Base-by-base conservation (phyloP, 2,888 invertebrate genomes). In the Ornithoptera priamus region DNA sequence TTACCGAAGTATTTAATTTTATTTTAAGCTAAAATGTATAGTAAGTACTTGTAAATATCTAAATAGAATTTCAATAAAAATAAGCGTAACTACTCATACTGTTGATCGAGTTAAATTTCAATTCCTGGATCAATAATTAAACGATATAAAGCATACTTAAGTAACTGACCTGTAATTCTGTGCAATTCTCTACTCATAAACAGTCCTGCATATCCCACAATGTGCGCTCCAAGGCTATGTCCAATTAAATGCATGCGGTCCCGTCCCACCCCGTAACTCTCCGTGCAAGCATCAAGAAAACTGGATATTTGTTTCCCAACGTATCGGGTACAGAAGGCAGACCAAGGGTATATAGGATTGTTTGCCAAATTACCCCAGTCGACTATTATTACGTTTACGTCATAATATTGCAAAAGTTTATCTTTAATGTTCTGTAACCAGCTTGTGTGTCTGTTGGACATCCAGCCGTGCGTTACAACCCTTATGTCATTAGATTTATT, bases 161-260 rank as follows among this genome's bases (percentile, higher is more conserved):
- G 1, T 22, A 12, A 68, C 77, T 77, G 77, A 92, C 95, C 95
- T 64, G 95, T 95, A 6, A 95, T 94, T 77, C 95, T 91, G 57
- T 85, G 81, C 30, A 94, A 83, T 78, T 85, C 87, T 76, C 82
- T 74, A 1, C 79, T 75, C 39, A 84, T 74, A 87, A 93, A 88
- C 88, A 92, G 74, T 80, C 94, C 94, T 3, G 94, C 92, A 76
- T 93, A 93, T 6, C 94, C 94, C 92, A 94, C 93, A 7, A 94
- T 92, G 61, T 94, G 94, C 0, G 94, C 94, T 36, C 94, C 94
- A 69, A 94, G 83, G 76, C 94, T 94, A 74, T 94, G 94, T 0
- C 93, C 93, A 62, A 93, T 85, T 65, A 93, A 78, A 78, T 93
- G 91, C 62, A 90, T 78, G 58, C 76, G 75, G 15, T 77, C 78